Percentiles rank a stretch among this genome's conserved stretches.
phyloP scores from a whole-genome alignment of 92 coral and sea anemone genomes.

The Paramuricea clavata region DNA sequence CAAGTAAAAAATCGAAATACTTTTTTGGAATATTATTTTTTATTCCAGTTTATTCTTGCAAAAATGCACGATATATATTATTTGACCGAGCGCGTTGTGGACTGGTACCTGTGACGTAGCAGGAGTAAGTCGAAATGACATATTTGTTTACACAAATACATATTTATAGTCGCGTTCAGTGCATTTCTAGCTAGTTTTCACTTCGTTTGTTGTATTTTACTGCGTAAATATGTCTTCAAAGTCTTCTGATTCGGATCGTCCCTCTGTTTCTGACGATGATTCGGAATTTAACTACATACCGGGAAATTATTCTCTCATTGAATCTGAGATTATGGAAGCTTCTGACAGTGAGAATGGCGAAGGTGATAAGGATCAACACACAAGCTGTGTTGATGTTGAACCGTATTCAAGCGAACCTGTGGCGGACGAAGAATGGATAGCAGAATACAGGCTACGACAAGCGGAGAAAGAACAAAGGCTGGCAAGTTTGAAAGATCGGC shows the following conservation, averaged over 20 bases:
- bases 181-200: no score
- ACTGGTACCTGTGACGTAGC: background rate
- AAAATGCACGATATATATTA: background rate
- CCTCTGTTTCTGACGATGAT: constrained; percentile 28
- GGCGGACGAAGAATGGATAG: no score
- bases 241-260: background rate
- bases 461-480: constrained; percentile 26
- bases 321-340: background rate
- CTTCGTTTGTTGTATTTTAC: no score
- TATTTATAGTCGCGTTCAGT: no score
- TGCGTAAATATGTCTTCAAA: no score
- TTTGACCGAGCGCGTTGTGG: background rate
- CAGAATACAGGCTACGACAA: constrained; percentile 38
- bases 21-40: background rate
- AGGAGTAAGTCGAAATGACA: background rate
- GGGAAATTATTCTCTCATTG: constrained; percentile 1
- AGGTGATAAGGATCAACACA: background rate
- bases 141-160: no score
- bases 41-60: background rate
- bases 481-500: constrained; percentile 30
- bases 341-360: constrained; percentile 18
- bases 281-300: constrained; percentile 46
- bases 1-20: background rate
- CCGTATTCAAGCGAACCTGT: constrained; percentile 30
- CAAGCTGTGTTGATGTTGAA: constrained; percentile 25